phyloP scores from a whole-genome alignment of 64 coral and sea anemone genomes.

The Stichodactyla helianthus region DNA sequence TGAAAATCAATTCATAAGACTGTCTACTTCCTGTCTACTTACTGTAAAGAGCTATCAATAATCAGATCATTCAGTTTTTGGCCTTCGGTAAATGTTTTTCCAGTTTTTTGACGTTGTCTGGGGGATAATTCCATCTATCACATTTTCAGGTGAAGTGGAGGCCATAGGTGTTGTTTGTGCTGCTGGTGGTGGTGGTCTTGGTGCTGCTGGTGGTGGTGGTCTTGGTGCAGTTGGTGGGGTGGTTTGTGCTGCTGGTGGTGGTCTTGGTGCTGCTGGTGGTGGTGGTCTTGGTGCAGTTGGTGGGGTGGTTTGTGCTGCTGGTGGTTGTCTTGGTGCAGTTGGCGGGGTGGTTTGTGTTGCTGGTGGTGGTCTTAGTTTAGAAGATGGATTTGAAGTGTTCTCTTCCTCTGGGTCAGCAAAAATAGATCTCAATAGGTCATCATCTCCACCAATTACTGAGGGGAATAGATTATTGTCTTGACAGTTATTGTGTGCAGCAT shows the following conservation, averaged over 20 bases:
- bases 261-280: background rate
- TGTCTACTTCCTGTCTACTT: background rate
- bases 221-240: background rate
- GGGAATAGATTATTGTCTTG: background rate
- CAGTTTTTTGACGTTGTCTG: conserved; percentile 1
- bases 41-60: background rate
- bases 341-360: background rate
- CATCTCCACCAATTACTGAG: background rate
- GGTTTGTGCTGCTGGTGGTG: background rate
- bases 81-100: conserved; percentile 1
- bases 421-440: background rate
- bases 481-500: background rate
- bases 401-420: background rate
- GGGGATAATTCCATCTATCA: background rate
- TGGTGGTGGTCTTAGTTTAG: background rate
- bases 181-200: background rate
- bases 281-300: background rate
- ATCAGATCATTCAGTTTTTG: conserved; percentile 18
- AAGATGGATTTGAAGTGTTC: conserved; percentile 3
- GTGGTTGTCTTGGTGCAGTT: background rate
- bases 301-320: background rate
- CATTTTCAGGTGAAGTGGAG: background rate
- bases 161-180: background rate
- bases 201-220: background rate
- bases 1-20: background rate